Evolutionary conservation across 23 tunicate genomes (phyloP).

Genomic region (Ciona savignyi): DNA sequence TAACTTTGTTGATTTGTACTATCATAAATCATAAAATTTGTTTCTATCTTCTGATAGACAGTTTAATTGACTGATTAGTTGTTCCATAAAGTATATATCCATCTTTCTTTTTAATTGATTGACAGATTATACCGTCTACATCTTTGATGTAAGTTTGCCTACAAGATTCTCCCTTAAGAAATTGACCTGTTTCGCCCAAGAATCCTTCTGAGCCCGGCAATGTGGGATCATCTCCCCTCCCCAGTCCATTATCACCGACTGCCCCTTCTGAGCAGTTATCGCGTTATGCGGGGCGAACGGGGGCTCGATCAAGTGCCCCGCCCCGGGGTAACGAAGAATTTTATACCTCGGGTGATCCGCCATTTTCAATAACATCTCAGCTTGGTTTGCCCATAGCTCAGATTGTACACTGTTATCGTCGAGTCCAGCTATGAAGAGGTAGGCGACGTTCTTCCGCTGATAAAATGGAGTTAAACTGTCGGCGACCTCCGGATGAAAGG

Average conservation of each 20-base stretch:
- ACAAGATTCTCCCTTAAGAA: conserved; percentile 30
- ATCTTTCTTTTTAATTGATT: no score
- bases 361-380: conserved; percentile 13
- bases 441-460: conserved; percentile 9
- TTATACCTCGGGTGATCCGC: conserved; percentile 21
- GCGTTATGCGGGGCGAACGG: conserved; percentile 7
- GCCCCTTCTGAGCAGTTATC: neutral
- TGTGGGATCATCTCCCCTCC: conserved; percentile 58
- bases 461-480: neutral
- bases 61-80: no score
- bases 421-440: conserved; percentile 27
- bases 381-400: conserved; percentile 14
- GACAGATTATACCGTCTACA: no score
- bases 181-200: conserved; percentile 46
- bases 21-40: no score
- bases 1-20: no score
- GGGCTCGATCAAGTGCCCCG: conserved; percentile 62
- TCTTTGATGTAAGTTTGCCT: neutral
- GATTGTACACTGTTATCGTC: conserved; percentile 12
- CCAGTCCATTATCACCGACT: conserved; percentile 6
- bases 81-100: no score
- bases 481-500: neutral
- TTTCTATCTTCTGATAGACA: no score
- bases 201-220: conserved; percentile 52
- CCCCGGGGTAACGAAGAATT: conserved; percentile 36